Percentiles rank a stretch among this genome's conserved stretches.
Conservation (phyloP, 2,797 vertebrate species). For the Dryobates pubescens region DNA sequence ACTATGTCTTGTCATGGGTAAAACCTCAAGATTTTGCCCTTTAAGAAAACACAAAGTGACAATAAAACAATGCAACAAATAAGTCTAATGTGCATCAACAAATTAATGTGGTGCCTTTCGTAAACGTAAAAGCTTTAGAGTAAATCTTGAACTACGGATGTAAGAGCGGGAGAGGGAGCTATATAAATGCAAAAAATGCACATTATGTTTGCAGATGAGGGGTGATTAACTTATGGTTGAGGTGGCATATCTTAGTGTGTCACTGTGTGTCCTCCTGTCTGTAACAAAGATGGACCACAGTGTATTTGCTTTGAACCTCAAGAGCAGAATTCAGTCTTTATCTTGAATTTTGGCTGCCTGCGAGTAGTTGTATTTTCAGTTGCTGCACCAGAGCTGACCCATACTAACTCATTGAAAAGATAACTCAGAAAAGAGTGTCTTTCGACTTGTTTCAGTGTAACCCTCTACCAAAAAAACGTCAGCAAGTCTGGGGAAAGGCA, state of each 20-base stretch:
- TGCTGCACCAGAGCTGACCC: neutral
- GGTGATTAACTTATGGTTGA: neutral
- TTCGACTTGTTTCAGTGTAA: neutral
- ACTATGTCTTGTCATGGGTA: neutral
- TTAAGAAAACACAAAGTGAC: neutral
- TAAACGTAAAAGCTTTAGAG: neutral
- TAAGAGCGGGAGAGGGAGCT: neutral
- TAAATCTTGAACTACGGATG: neutral
- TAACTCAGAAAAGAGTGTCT: rapidly evolving
- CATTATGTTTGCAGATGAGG: neutral
- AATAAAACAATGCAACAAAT: neutral
- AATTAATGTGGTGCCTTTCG: neutral
- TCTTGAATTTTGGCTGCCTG: neutral
- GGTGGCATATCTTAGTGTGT: neutral
- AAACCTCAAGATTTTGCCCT: neutral
- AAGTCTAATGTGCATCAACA: neutral
- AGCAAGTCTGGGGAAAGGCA: neutral
- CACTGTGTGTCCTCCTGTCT: neutral
- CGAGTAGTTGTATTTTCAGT: neutral
- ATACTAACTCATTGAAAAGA: neutral
- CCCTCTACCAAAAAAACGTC: neutral
- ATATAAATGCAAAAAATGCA: neutral
- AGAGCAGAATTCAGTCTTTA: neutral
- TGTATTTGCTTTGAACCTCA: neutral
- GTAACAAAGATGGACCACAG: neutral